These are phyloP conservation scores for Bombyx mandarina DNA, from an alignment of 1,140 invertebrate genomes.

Conservation along the genomic window DNA sequence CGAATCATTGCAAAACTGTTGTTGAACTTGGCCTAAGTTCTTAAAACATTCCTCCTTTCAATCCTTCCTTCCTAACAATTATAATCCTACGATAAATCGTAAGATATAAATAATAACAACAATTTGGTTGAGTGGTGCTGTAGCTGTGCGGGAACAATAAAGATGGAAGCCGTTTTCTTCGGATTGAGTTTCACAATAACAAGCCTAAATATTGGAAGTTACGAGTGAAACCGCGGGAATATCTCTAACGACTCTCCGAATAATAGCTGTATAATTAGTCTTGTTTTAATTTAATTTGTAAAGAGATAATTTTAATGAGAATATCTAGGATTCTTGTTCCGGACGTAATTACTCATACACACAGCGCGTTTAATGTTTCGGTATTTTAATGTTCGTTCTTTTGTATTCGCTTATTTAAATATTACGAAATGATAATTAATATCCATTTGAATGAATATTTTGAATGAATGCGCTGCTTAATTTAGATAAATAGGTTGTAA, in stretches of 20 bases:
- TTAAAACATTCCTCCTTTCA: too few species aligned
- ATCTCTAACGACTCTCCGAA: background rate
- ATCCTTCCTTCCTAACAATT: too few species aligned
- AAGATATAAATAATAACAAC: too few species aligned
- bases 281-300: conserved; percentile 6
- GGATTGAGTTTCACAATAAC: background rate
- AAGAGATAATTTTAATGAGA: conserved; percentile 7
- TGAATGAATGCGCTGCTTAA: too few species aligned
- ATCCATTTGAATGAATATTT: too few species aligned
- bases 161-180: background rate
- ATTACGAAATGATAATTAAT: too few species aligned
- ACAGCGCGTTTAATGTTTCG: background rate
- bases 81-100: too few species aligned
- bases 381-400: conserved; percentile 2
- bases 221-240: conserved; percentile 8
- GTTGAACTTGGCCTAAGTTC: too few species aligned
- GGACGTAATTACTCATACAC: background rate
- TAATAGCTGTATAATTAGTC: conserved; percentile 1
- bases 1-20: too few species aligned
- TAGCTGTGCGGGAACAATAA: background rate
- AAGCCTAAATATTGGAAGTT: background rate
- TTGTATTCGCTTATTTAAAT: too few species aligned
- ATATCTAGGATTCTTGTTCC: conserved; percentile 3
- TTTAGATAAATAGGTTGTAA: too few species aligned
- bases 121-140: too few species aligned